Conservation (phyloP, 2,797 vertebrate genomes). For the Vespertilio murinus region DNA sequence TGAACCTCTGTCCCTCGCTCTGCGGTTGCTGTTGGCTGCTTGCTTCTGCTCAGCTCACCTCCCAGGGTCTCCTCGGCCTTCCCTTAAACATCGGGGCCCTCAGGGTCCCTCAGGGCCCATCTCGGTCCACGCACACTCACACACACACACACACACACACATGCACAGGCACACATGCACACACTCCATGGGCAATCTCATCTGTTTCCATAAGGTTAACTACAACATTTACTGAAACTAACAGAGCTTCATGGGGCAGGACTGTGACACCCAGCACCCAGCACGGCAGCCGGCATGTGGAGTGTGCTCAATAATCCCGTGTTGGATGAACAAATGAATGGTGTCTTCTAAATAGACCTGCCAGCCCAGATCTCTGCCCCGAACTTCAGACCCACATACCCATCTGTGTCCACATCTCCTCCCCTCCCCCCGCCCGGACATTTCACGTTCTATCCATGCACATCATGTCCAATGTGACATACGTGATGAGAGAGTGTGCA, state of each 20-base stretch:
- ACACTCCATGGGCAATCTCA: neutral
- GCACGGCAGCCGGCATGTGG: neutral
- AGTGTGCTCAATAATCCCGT: neutral
- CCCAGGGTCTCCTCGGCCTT: neutral
- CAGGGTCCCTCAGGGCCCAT: too few relatives aligned
- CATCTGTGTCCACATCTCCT: neutral
- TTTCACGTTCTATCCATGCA: accelerated
- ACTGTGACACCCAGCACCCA: neutral
- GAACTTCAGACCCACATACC: neutral
- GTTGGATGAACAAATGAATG: neutral
- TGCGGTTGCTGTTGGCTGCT: neutral
- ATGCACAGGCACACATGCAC: too few relatives aligned
- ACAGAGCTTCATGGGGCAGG: neutral
- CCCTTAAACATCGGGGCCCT: neutral
- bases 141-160: too few relatives aligned
- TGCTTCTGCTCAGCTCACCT: neutral
- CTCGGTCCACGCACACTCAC: accelerated
- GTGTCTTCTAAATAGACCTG: neutral
- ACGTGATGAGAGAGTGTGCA: neutral
- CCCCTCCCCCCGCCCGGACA: too few relatives aligned
- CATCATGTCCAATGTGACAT: neutral
- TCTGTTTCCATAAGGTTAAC: neutral
- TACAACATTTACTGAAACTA: neutral
- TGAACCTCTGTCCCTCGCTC: accelerated
- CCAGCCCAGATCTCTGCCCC: neutral